Base-by-base conservation (phyloP, 2,888 invertebrate species). In the Coecobrya sp. region DNA sequence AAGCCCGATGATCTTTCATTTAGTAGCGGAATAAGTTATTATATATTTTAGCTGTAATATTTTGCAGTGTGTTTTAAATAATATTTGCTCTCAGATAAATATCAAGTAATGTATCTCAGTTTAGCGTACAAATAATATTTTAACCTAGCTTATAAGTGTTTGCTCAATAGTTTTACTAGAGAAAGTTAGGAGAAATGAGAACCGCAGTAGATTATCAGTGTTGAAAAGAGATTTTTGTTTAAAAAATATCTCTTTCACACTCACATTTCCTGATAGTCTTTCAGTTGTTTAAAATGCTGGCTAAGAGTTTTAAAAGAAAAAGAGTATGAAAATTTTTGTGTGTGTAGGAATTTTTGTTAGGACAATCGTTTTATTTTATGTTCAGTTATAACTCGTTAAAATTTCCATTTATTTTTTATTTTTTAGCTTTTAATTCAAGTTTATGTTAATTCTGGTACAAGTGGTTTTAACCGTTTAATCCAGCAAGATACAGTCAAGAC, bases 401-500 rank as follows among this genome's bases (percentile, higher is more conserved):
- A 52, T 36, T 52, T 86, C 25, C 36, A 86, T 45, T 86, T 55
- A 55, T 87, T 81, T 19, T 87, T 76, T 76, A 62, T 10, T 87
- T 87, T 59, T 65, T 52, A 30, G 27, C 45, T 79, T 86, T 79
- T 79, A 81, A 59, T 13, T 42, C 7, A 70, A 25, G 27, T 59
- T 73, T 76, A 49, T 42, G 65, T 70, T 65, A 68, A 27, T 87
- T 89, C 89, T 89, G 82, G 68, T 89, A 52, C 22, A 68, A 68
- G 89, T 89, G 68, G 81, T 89, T 4, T n/a, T 0, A 45, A 11
- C 59, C 42, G 22, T 81, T 89, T 89, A 82, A 55, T 89, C 82
- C 13, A 89, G 89, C 89, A 89, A 89, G 89, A 89, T 81, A 89
- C 68, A 89, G 89, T 89, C 89, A 89, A 89, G 89, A 89, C 89